These are phyloP conservation scores for Drosophila kokeensis DNA, from an alignment of 2,888 invertebrate genomes.

Conservation along the genomic window DNA sequence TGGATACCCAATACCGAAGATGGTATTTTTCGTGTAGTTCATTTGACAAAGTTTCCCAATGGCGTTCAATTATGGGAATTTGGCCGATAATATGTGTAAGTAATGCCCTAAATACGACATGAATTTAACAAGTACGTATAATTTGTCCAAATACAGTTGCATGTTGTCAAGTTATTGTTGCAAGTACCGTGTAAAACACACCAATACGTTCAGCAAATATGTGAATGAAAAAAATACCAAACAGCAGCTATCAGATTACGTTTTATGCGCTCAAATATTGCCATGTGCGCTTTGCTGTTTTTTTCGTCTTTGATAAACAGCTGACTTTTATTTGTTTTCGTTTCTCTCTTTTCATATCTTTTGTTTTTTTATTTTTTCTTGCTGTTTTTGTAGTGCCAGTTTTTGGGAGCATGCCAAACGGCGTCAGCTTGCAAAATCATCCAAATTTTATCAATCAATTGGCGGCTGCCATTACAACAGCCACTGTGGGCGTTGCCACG, in stretches of 20 bases:
- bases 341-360: slow-evolving; percentile 2
- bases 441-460: slow-evolving; percentile 83
- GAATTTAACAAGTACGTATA: neutral
- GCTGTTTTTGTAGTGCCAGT: slow-evolving; percentile 67
- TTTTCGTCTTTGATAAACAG: slow-evolving; percentile 36
- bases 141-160: neutral
- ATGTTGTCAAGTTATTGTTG: neutral
- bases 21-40: slow-evolving; percentile 45
- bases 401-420: slow-evolving; percentile 72
- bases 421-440: slow-evolving; percentile 71
- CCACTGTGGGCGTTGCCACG: slow-evolving; percentile 47
- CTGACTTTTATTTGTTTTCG: slow-evolving; percentile 56
- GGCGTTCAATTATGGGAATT: slow-evolving; percentile 79
- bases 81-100: slow-evolving; percentile 81
- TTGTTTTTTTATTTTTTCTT: neutral
- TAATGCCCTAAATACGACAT: slow-evolving; percentile 8
- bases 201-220: slow-evolving; percentile 6
- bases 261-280: slow-evolving; percentile 35
- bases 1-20: slow-evolving; percentile 24
- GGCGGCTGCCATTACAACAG: slow-evolving; percentile 74
- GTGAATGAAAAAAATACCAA: slow-evolving; percentile 43
- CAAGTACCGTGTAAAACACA: neutral
- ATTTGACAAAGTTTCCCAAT: slow-evolving; percentile 47
- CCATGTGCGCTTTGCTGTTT: slow-evolving; percentile 47
- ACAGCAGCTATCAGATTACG: slow-evolving; percentile 34